A percentile compares a stretch with the other conserved stretches of the same genome.
These are phyloP conservation scores for Triops longicaudatus DNA, from an alignment of 1,140 invertebrate genomes.

Conservation along the genomic window DNA sequence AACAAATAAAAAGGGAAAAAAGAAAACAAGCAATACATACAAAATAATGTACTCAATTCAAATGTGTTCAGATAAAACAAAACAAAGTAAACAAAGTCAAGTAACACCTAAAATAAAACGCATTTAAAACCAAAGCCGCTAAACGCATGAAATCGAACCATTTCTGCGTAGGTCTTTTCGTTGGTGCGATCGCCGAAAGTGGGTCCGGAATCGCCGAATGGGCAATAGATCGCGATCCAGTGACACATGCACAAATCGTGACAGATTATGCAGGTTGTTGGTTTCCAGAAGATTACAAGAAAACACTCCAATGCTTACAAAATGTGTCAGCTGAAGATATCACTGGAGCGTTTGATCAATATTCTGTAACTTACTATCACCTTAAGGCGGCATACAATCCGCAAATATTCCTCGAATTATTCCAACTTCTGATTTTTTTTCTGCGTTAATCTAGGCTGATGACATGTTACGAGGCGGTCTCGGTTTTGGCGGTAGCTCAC, in stretches of 20 bases:
- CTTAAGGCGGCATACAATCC: too few relatives aligned
- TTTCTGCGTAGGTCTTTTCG: slow-evolving; percentile 31
- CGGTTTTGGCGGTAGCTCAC: slow-evolving; percentile 30
- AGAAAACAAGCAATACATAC: too few relatives aligned
- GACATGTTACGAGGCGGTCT: slow-evolving; percentile 28
- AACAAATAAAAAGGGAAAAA: too few relatives aligned
- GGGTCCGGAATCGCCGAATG: slow-evolving; percentile 38
- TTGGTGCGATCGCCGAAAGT: slow-evolving; percentile 35
- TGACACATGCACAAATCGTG: slow-evolving; percentile 35
- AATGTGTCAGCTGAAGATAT: not conserved
- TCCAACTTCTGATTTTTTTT: not conserved
- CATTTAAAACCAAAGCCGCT: too few relatives aligned
- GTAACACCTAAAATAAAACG: too few relatives aligned
- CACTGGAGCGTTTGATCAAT: not conserved
- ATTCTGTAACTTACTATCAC: slow-evolving; percentile 16
- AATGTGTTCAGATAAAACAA: too few relatives aligned
- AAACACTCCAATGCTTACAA: slow-evolving; percentile 29
- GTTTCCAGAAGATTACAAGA: slow-evolving; percentile 20
- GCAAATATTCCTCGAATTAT: not conserved
- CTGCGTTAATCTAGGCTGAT: slow-evolving; percentile 18
- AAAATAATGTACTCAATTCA: too few relatives aligned
- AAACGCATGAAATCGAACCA: too few relatives aligned
- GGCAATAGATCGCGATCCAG: slow-evolving; percentile 37
- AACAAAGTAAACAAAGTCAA: not conserved
- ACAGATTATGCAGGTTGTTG: slow-evolving; percentile 37